Percentiles rank a stretch among this genome's conserved stretches.
Conservation (phyloP, 2,797 vertebrate genomes). For the Alca torda region DNA sequence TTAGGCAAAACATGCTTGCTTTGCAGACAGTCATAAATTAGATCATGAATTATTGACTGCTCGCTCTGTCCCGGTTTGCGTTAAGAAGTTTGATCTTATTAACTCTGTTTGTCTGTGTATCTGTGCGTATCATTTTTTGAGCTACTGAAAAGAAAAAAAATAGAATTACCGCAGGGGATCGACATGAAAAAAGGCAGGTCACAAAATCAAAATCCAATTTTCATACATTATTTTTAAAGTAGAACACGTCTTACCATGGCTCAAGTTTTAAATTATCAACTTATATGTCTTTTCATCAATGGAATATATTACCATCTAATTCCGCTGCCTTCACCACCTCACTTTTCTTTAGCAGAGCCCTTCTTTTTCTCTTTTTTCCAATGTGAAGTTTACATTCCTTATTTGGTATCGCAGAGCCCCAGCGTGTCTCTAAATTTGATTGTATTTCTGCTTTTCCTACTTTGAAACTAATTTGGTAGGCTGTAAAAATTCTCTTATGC, state of each 20-base stretch:
- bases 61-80: conserved; percentile 17
- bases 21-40: conserved; percentile 61
- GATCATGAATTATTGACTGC: conserved; percentile 43
- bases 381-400: not conserved
- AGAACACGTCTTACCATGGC: not conserved
- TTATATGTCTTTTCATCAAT: not conserved
- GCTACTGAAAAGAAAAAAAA: not conserved
- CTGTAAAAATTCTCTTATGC: not conserved
- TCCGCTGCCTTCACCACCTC: not conserved
- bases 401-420: not conserved
- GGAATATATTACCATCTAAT: not conserved
- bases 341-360: not conserved
- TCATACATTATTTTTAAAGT: not conserved
- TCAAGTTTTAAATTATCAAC: not conserved
- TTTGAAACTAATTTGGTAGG: not conserved
- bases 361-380: not conserved
- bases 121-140: not conserved
- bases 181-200: not conserved
- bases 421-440: not conserved
- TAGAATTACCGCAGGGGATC: not conserved
- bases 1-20: conserved; percentile 55
- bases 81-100: conserved; percentile 48
- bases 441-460: not conserved
- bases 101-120: conserved; percentile 8
- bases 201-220: not conserved